phyloP scores from a whole-genome alignment of 2,888 invertebrate species.

The Sphecodes monilicornis region DNA sequence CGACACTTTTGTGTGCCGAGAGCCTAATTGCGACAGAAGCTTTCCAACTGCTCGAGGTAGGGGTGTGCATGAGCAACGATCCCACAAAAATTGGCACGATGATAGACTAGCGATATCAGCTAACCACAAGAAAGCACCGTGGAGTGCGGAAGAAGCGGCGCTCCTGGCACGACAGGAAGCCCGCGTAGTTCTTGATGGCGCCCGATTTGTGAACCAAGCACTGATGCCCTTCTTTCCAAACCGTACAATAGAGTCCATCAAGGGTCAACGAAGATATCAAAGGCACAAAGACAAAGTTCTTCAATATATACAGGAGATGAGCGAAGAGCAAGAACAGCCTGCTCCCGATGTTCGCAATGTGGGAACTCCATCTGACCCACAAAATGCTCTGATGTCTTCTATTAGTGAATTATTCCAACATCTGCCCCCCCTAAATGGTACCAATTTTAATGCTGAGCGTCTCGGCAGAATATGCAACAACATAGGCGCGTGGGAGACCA shows the following conservation, averaged over 20 bases:
- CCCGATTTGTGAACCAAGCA: slow-evolving; percentile 38
- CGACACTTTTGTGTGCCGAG: not conserved
- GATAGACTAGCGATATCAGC: not conserved
- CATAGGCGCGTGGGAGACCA: too few species aligned
- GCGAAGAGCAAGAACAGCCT: not conserved
- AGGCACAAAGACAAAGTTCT: not conserved
- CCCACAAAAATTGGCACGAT: slow-evolving; percentile 41
- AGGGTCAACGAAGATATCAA: slow-evolving; percentile 14
- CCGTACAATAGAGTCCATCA: slow-evolving; percentile 15
- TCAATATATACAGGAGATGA: not conserved
- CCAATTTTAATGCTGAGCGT: too few species aligned
- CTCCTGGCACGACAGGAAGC: slow-evolving; percentile 54
- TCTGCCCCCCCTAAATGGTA: too few species aligned
- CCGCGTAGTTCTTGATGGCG: not conserved
- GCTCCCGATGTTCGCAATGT: not conserved
- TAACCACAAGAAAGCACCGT: slow-evolving; percentile 29
- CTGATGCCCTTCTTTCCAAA: slow-evolving; percentile 9
- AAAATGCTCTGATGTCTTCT: not conserved
- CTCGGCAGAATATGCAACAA: too few species aligned
- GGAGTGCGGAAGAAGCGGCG: slow-evolving; percentile 39
- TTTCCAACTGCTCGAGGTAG: not conserved
- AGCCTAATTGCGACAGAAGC: not conserved
- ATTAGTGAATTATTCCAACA: too few species aligned
- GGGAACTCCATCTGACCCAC: too few species aligned
- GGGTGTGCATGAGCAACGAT: slow-evolving; percentile 27